Evolutionary conservation across 2,113 vertebrate species (phyloP).

Genomic region (Lamprologus ornatipinnis): DNA sequence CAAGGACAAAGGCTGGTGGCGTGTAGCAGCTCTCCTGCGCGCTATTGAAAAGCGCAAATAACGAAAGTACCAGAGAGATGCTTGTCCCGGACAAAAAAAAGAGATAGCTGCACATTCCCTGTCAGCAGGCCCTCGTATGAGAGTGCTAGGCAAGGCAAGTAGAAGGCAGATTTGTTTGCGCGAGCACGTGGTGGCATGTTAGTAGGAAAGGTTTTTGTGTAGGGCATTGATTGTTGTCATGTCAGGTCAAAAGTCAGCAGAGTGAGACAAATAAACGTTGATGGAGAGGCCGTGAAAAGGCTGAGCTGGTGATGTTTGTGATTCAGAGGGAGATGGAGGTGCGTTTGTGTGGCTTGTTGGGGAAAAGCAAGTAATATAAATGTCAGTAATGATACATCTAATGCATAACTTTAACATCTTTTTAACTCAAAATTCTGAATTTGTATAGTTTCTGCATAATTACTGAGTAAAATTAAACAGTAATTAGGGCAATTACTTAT

Average conservation of each 20-base stretch:
- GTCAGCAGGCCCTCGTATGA: conserved; percentile 23
- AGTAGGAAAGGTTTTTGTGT: conserved; percentile 6
- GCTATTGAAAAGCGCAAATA: conserved; percentile 40
- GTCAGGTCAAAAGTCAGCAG: conserved; percentile 28
- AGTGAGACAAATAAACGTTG: conserved; percentile 16
- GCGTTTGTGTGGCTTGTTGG: background rate
- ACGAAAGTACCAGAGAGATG: conserved; percentile 48
- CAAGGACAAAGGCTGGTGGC: conserved; percentile 24
- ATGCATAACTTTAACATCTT: background rate
- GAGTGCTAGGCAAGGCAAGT: background rate
- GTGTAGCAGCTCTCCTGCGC: background rate
- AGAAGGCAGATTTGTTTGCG: conserved; percentile 6
- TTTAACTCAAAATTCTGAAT: background rate
- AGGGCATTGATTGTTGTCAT: background rate
- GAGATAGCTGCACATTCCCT: conserved; percentile 18
- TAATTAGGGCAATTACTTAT: background rate
- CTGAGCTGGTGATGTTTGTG: conserved; percentile 23
- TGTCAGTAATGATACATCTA: background rate
- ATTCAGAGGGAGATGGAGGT: background rate
- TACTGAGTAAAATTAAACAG: background rate
- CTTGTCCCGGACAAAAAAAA: conserved; percentile 1
- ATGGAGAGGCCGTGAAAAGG: background rate
- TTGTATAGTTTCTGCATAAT: background rate
- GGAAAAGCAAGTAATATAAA: background rate
- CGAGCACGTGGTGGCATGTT: background rate